Evolutionary conservation across 2,888 invertebrate genomes (phyloP).

Genomic region (Aspidiotus rigidus): DNA sequence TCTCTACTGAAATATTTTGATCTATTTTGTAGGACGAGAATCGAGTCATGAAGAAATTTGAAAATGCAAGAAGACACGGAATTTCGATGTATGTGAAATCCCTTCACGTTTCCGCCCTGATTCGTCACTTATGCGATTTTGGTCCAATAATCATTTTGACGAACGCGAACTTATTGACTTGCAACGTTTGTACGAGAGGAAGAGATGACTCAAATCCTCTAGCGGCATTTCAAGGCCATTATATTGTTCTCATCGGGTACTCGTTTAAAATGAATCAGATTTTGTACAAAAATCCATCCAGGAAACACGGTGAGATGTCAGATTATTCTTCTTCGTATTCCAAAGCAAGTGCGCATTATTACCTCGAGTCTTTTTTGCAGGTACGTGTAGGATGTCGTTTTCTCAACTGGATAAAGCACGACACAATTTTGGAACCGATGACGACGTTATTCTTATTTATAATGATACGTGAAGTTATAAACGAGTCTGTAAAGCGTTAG

Average conservation of each 20-base stretch:
- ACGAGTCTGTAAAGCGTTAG: neutral
- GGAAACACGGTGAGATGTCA: conserved; percentile 17
- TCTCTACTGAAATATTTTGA: neutral
- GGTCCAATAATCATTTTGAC: conserved; percentile 26
- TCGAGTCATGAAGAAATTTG: conserved; percentile 25
- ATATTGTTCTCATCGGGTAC: conserved; percentile 29
- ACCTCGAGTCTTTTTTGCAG: neutral
- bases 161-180: conserved; percentile 24
- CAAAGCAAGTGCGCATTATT: neutral
- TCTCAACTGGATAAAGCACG: conserved; percentile 25
- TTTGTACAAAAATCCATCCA: conserved; percentile 23
- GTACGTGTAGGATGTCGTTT: conserved; percentile 24
- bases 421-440: conserved; percentile 26
- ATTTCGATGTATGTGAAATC: conserved; percentile 14
- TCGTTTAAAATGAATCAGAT: conserved; percentile 24
- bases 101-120: conserved; percentile 9
- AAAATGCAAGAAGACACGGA: conserved; percentile 21
- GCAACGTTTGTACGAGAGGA: conserved; percentile 18
- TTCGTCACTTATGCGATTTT: conserved; percentile 23
- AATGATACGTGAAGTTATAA: neutral
- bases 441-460: conserved; percentile 27
- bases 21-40: conserved; percentile 18
- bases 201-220: neutral
- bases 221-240: conserved; percentile 23
- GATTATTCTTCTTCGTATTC: neutral